These are phyloP conservation scores for Heteromormyrus szaboi DNA, from an alignment of 2,797 vertebrate species.

Conservation along the genomic window DNA sequence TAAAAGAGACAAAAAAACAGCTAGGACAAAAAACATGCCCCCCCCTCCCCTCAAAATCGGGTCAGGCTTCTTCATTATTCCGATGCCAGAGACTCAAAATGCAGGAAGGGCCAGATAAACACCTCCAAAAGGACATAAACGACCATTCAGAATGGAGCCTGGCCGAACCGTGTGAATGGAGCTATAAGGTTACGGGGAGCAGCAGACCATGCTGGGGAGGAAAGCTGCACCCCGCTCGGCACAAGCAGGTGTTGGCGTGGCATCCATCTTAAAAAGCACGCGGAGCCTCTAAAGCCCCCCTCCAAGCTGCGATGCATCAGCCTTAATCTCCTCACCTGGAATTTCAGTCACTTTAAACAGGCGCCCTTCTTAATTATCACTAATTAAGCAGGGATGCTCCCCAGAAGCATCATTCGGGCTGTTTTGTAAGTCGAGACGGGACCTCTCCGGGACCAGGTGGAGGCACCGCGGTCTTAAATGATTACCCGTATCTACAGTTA, in stretches of 20 bases:
- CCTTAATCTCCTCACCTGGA: constrained; percentile 4
- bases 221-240: constrained; percentile 1
- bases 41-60: not conserved
- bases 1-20: not conserved
- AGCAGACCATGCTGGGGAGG: not conserved
- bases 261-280: not conserved
- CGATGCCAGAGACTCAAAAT: not conserved
- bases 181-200: not conserved
- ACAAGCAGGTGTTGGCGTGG: not conserved
- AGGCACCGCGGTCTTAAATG: constrained; percentile 4
- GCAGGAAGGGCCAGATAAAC: not conserved
- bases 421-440: constrained; percentile 8
- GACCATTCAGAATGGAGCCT: not conserved
- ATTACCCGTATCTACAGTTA: constrained; percentile 13
- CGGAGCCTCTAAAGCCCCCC: not conserved
- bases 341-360: constrained; percentile 10
- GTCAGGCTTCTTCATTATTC: not conserved
- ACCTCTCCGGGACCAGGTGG: not conserved
- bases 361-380: constrained; percentile 12
- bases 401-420: constrained; percentile 1
- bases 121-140: not conserved
- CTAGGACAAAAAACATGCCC: not conserved
- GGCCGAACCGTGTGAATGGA: not conserved
- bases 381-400: not conserved
- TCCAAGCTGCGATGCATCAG: not conserved